phyloP scores from a whole-genome alignment of 2,888 invertebrate species.

The Chelonus formosanus region DNA sequence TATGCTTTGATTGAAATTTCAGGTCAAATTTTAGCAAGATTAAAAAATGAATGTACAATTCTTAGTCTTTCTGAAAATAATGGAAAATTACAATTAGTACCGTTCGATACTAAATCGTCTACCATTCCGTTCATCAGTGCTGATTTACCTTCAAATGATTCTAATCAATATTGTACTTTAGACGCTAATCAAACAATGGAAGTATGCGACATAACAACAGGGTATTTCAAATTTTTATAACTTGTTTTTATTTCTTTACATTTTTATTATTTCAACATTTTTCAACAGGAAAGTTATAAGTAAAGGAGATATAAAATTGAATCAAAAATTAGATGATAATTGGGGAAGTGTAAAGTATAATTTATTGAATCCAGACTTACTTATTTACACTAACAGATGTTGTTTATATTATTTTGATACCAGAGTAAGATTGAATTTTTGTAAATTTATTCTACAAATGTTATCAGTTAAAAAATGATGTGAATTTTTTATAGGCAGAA shows the following conservation, averaged over 20 bases:
- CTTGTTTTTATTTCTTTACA: conserved; percentile 3
- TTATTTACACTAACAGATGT: conserved; percentile 55
- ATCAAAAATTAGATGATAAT: conserved; percentile 45
- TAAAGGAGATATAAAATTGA: background rate
- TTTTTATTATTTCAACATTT: conserved; percentile 6
- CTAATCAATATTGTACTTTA: conserved; percentile 51
- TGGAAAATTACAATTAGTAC: conserved; percentile 44
- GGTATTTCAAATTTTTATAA: conserved; percentile 36
- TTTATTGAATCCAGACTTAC: conserved; percentile 45
- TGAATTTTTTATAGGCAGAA: conserved; percentile 41
- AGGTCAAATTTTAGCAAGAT: conserved; percentile 53
- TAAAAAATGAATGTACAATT: conserved; percentile 47
- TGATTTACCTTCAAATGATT: conserved; percentile 51
- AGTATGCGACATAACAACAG: conserved; percentile 52
- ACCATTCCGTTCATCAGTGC: conserved; percentile 52
- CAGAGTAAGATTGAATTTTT: conserved; percentile 45
- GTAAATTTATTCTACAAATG: conserved; percentile 1
- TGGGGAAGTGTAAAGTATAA: conserved; percentile 56
- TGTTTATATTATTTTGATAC: conserved; percentile 56
- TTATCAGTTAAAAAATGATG: conserved; percentile 12
- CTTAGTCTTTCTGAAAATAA: conserved; percentile 30
- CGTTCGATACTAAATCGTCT: conserved; percentile 47
- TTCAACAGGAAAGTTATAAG: conserved; percentile 43
- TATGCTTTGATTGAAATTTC: conserved; percentile 31
- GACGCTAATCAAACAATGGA: conserved; percentile 47